Evolutionary conservation across 2,888 invertebrate genomes (phyloP), one percentile per base, ranked within the genome.

Genomic region (Himalopsyche anomala): DNA sequence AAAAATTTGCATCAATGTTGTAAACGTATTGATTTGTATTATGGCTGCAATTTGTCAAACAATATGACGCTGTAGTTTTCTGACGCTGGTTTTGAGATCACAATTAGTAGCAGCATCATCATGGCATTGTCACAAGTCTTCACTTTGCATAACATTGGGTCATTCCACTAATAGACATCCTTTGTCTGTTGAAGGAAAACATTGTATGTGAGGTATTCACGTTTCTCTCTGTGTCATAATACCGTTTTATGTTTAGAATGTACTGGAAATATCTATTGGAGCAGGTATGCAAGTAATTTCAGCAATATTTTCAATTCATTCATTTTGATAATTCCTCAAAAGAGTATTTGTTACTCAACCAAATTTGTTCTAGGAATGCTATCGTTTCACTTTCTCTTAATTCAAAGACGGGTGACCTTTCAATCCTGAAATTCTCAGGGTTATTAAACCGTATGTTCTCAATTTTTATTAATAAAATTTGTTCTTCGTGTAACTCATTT

Each of bases 141-240:
- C 12, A 74, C 12, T 74, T 74, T 74, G 74, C 74, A 74, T 74
- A 74, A 74, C 74, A 74, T 74, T 74, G 36, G 36, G 74, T 74
- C 74, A 74, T 74, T 74, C 74, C 15, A 15, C 74, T 74, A 74
- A 74, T 36, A 36, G 11, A 74, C 38, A 15, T 74, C 12, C 36
- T 36, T 36, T 74, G 45, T 45, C 45, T 74, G 28, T 74, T 74
- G 15, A 15, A 51, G 12, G 51, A 51, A 51, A 51, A 15, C 5
- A 51, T 51, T 51, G 51, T 74, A 36, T 38, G 28, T 12, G 11
- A 12, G 74, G 11, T 74, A 38, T 36, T 36, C 38, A 74, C 36
- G 12, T 1, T 74, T 2, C 74, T 69, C 9, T 36, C 15, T 4
- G 36, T 74, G 74, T 74, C 38, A 74, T 69, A 69, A 69, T 19